Base-by-base conservation (phyloP, 37 sponge, comb jelly and placozoan species). In the Beroe ovata region DNA sequence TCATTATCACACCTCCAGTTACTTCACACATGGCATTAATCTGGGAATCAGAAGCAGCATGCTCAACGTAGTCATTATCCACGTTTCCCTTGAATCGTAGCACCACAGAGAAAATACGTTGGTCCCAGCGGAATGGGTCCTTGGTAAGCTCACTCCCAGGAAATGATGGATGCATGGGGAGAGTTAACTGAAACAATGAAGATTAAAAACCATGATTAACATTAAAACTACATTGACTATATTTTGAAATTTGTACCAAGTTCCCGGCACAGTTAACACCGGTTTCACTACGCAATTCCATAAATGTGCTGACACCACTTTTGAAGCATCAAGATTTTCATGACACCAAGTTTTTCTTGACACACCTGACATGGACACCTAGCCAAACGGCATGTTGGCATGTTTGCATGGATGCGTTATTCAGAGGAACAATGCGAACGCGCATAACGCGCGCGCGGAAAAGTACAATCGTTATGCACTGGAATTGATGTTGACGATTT, bases 71-170 rank as follows among this genome's bases (percentile, higher is more conserved):
- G 38, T 89, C 64, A 21, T 89, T 89, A 21, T 63, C 89, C 60
- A 22, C 60, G 64, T 89, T 89, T 20, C 99, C 99, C 1, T 96
- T 93, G 23, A 96, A 37, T n/a, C 92, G 88, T 8, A 99, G 90
- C 36, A 96, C 39, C 3, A 96, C 88, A 2, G 94, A 90, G 88
- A 99, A 99, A 20, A 99, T 91, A 25, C 99, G 88, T 89, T 99
- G 96, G 88, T 99, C 99, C 99, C 99, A 99, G 14, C 99, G 95
- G 72, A 91, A 99, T 16, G 91, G 90, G 38, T 96, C 94, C 38
- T 93, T 93, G 3, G 96, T 96, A 14, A 99, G 91, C 60, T 96
- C 94, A 36, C 60, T 38, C 30, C 91, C 92, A 33, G 88, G 89
- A 34, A 91, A 92, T 0, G 54, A 42, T 2, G 84, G 54, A 36